Evolutionary conservation across 2,113 vertebrate species (phyloP).

Genomic region (Dipodomys spectabilis): DNA sequence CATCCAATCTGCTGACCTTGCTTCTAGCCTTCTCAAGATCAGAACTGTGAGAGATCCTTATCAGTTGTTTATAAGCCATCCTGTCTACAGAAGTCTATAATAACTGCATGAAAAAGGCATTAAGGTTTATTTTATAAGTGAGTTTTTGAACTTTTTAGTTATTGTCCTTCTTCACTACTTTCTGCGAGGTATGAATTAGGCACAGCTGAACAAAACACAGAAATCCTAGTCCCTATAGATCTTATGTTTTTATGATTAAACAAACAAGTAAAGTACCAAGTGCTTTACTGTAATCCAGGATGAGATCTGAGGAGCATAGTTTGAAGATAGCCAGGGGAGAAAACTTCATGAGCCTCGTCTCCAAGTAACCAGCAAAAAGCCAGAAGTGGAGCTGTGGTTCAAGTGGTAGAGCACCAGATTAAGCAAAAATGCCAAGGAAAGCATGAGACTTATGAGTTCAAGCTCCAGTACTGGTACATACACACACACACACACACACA

Average conservation of each 20-base stretch:
- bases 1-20: not conserved
- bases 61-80: not conserved
- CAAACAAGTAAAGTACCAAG: no score
- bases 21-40: not conserved
- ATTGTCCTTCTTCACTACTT: not conserved
- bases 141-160: not conserved
- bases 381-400: no score
- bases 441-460: no score
- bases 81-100: not conserved
- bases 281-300: no score
- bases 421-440: no score
- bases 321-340: no score
- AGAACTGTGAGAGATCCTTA: not conserved
- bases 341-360: no score
- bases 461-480: no score
- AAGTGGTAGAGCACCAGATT: no score
- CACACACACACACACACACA: no score
- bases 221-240: not conserved
- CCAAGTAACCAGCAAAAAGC: no score
- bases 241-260: not conserved
- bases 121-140: not conserved
- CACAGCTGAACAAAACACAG: not conserved
- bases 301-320: no score
- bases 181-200: not conserved
- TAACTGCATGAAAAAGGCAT: accelerated